Evolutionary conservation across 2,888 invertebrate genomes (phyloP).

Genomic region (Heteromyza rotundicornis): DNA sequence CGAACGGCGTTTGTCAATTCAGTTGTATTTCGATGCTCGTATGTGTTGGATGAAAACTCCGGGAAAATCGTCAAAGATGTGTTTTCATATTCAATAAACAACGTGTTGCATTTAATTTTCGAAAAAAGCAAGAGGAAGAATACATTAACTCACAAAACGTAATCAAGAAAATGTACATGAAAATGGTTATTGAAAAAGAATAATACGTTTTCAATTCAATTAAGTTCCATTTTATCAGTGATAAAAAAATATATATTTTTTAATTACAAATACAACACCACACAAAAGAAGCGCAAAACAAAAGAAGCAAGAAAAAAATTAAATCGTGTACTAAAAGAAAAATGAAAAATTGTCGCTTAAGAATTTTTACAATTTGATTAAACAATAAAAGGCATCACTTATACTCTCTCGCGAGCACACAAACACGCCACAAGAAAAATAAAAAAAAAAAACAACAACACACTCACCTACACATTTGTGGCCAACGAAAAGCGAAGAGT

Average conservation of each 20-base stretch:
- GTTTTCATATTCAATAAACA: neutral
- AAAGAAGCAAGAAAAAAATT: neutral
- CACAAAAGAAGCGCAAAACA: neutral
- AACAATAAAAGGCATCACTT: neutral
- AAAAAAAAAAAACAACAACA: no score
- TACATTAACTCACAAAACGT: no score
- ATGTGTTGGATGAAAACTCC: neutral
- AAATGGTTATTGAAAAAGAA: no score
- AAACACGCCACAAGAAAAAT: no score
- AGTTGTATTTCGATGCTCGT: neutral
- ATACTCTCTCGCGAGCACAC: neutral
- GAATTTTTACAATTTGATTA: conserved; percentile 4
- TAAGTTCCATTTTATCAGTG: neutral
- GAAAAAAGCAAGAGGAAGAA: neutral
- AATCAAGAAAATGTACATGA: no score
- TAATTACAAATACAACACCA: neutral
- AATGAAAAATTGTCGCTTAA: neutral
- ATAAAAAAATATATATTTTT: neutral
- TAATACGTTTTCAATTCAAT: no score
- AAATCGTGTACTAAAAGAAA: neutral
- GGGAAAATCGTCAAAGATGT: neutral
- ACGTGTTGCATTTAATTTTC: neutral
- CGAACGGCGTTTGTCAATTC: neutral
- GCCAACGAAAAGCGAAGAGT: neutral
- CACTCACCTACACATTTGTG: neutral